These are phyloP conservation scores for Volucella zonaria DNA, from an alignment of 2,888 invertebrate genomes.

Conservation along the genomic window DNA sequence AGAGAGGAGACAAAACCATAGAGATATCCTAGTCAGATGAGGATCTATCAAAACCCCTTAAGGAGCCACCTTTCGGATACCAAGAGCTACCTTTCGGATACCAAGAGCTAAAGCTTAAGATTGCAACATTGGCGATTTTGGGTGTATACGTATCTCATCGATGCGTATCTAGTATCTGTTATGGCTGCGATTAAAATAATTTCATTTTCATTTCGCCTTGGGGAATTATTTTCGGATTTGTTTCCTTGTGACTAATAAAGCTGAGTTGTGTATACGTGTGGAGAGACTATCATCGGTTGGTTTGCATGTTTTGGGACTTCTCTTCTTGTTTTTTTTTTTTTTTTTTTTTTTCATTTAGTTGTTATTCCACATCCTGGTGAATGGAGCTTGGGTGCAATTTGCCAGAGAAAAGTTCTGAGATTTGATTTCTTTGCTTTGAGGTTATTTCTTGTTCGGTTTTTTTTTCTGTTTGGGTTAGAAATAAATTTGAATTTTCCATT, in stretches of 20 bases:
- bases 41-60: conserved; percentile 16
- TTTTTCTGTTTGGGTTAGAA: not conserved
- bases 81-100: too few species aligned
- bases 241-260: conserved; percentile 58
- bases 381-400: conserved; percentile 38
- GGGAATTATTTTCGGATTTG: conserved; percentile 64
- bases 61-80: not conserved
- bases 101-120: too few species aligned
- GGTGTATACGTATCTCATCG: conserved; percentile 40
- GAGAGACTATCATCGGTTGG: conserved; percentile 11
- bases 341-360: conserved; percentile 1
- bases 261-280: conserved; percentile 10
- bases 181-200: conserved; percentile 66
- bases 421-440: conserved; percentile 38
- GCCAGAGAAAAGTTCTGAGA: conserved; percentile 35
- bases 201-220: conserved; percentile 58
- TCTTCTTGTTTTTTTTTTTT: conserved; percentile 3
- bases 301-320: conserved; percentile 11
- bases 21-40: not conserved
- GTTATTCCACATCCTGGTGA: not conserved
- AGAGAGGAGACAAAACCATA: conserved; percentile 4
- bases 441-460: not conserved
- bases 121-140: conserved; percentile 37
- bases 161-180: conserved; percentile 63
- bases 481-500: conserved; percentile 50